phyloP scores from a whole-genome alignment of 2,888 invertebrate genomes.

The Mactromeris polynyma region DNA sequence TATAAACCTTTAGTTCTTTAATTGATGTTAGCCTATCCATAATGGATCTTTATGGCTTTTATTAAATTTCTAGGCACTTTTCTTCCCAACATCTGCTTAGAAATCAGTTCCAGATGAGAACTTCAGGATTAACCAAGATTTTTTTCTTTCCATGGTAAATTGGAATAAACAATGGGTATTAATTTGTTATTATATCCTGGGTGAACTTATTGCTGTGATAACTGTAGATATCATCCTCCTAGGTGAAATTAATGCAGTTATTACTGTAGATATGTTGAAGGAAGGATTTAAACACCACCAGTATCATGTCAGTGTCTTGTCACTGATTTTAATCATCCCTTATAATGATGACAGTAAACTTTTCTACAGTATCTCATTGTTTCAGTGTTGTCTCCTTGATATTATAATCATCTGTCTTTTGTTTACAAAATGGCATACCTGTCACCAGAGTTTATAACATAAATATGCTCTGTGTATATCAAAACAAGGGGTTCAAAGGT shows the following conservation, averaged over 20 bases:
- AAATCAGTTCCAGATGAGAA: constrained; percentile 27
- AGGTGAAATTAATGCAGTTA: neutral
- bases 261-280: no score
- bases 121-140: neutral
- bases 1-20: constrained; percentile 29
- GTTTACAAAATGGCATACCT: no score
- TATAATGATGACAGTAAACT: no score
- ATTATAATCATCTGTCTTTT: no score
- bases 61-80: constrained; percentile 37
- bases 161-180: neutral
- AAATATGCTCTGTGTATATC: no score
- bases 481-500: no score
- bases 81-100: constrained; percentile 32
- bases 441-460: no score
- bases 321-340: no score
- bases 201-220: neutral
- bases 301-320: no score
- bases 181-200: neutral
- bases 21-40: constrained; percentile 37
- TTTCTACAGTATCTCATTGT: no score
- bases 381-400: no score
- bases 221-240: neutral
- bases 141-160: neutral
- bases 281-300: no score
- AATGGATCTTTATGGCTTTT: constrained; percentile 48